Evolutionary conservation across 2,113 vertebrate genomes (phyloP), one percentile per base, ranked within the genome.

Genomic region (Zosterops hypoxanthus): DNA sequence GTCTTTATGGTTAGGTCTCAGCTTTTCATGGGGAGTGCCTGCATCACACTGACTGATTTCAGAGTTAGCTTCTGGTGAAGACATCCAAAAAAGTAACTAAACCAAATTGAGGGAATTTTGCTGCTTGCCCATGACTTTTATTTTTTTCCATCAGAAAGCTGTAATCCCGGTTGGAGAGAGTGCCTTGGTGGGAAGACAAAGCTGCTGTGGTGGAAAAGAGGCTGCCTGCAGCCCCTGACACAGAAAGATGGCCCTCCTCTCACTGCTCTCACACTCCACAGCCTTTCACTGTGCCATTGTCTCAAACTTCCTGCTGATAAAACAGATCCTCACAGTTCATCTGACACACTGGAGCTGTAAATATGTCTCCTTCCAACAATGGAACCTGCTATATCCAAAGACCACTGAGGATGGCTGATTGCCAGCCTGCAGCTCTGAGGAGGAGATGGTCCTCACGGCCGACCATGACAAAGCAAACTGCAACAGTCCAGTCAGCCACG

Each of bases 351-450:
- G 4, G 14, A 82, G 20, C 50, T 79, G 20, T n/a, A 61, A 71
- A 57, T 33, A 41, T 2, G 2, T 14, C 61, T 63, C 28, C n/a
- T 75, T 47, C 52, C 70, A 82, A 68, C 42, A 78, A 44, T 11
- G 0, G 0, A 47, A 47, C 16, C 20, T 3, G 2, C 11, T 53
- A 10, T 19, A n/a, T 25, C 56, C 31, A 65, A 66, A 47, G 2
- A 9, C 6, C 19, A 29, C 31, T 5, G 22, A 41, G 41, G 36
- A 90, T 21, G 46, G 70, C 29, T 1, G 10, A 42, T 0, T 0
- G 1, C 16, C 49, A 87, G 47, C 46, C 31, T 61, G 29, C 3
- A 3, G 53, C 6, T 1, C 21, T 7, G 14, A 61, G 20, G 8
- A 42, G 1, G 1, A 88, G 31, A 12, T 34, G 21, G 22, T 87